Percentiles rank a stretch among this genome's conserved stretches.
These are phyloP conservation scores for Sylvia borin DNA, from an alignment of 2,797 vertebrate genomes.

Conservation along the genomic window DNA sequence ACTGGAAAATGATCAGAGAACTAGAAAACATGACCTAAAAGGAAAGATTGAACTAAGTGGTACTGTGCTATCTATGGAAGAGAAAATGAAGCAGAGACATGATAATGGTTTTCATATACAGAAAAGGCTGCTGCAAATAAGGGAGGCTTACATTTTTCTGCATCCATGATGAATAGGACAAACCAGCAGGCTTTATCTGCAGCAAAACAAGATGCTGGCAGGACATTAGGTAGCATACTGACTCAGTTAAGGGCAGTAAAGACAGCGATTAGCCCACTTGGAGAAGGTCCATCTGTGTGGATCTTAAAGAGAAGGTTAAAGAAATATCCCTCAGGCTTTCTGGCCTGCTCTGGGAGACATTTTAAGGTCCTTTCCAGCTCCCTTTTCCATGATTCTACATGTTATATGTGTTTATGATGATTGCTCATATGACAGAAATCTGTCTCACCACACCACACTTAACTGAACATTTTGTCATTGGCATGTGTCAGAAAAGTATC, in stretches of 20 bases:
- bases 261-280: background rate
- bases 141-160: background rate
- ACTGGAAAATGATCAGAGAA: conserved; percentile 46
- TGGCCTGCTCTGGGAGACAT: background rate
- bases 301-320: background rate
- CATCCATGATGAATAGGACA: background rate
- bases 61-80: background rate
- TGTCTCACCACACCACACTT: background rate
- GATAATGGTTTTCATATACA: conserved; percentile 17
- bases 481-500: background rate
- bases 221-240: background rate
- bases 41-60: conserved; percentile 38
- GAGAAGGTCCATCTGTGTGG: background rate
- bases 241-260: background rate
- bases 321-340: background rate
- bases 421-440: background rate
- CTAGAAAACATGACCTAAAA: conserved; percentile 23
- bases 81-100: conserved; percentile 22
- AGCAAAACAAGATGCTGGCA: background rate
- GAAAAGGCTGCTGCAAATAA: conserved; percentile 3
- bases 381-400: background rate
- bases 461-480: background rate
- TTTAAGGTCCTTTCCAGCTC: background rate
- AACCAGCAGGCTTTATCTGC: background rate
- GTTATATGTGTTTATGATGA: background rate